Conservation (phyloP, 2,797 vertebrate genomes). For the Peromyscus eremicus region DNA sequence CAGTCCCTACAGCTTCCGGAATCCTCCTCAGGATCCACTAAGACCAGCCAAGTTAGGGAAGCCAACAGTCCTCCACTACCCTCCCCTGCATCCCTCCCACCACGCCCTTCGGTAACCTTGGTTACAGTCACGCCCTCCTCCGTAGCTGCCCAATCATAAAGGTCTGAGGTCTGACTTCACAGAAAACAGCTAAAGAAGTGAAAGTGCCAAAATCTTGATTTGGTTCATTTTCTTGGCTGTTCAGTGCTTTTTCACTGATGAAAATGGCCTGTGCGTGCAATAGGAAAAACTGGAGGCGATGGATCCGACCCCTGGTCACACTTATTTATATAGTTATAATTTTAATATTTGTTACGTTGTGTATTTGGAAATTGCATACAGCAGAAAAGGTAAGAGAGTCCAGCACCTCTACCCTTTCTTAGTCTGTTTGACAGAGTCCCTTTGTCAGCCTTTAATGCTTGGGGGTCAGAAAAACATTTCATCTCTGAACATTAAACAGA, state of each 20-base stretch:
- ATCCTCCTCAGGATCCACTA: rapidly evolving
- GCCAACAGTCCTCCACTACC: rapidly evolving
- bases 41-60: too few species aligned
- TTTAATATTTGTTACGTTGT: too few species aligned
- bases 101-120: background rate
- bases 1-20: background rate
- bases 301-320: slow-evolving; percentile 97
- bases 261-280: slow-evolving; percentile 94
- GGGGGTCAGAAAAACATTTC: background rate
- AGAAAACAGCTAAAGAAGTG: background rate
- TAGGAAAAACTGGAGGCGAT: slow-evolving; percentile 97
- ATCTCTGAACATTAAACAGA: background rate
- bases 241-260: background rate
- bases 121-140: background rate
- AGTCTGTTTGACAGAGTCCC: background rate
- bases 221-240: background rate
- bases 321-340: too few species aligned
- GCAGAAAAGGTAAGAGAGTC: slow-evolving; percentile 90
- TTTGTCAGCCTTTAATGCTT: background rate
- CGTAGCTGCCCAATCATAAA: slow-evolving; percentile 9
- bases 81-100: background rate
- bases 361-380: too few species aligned
- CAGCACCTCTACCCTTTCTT: background rate
- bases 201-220: background rate
- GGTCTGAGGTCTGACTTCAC: background rate